Evolutionary conservation across 2,888 invertebrate genomes (phyloP).

Genomic region (Malthinus seriepunctatus): DNA sequence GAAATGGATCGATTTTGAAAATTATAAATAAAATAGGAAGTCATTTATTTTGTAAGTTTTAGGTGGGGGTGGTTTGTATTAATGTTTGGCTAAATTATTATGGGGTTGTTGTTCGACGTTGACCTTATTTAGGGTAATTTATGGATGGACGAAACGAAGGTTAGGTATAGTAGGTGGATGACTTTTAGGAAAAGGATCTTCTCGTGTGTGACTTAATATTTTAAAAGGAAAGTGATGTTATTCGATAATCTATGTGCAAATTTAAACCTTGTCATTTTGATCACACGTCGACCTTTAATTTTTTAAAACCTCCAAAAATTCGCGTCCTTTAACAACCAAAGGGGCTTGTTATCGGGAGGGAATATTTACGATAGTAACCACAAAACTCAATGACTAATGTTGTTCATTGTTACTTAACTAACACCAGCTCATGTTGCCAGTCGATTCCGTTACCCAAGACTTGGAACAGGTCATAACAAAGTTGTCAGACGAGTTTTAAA

Average conservation of each 20-base stretch:
- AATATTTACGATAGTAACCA: slow-evolving; percentile 4
- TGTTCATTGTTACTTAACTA: slow-evolving; percentile 29
- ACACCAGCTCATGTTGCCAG: slow-evolving; percentile 29
- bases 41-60: not conserved
- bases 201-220: too few species aligned
- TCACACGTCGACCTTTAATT: too few species aligned
- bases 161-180: too few species aligned
- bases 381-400: slow-evolving; percentile 33
- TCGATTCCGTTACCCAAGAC: slow-evolving; percentile 37
- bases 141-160: too few species aligned
- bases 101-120: slow-evolving; percentile 10
- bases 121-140: slow-evolving; percentile 4
- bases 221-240: too few species aligned
- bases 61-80: not conserved
- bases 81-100: not conserved
- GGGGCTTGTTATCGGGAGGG: too few species aligned
- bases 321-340: too few species aligned
- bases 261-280: too few species aligned
- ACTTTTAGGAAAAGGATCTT: too few species aligned
- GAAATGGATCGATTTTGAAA: slow-evolving; percentile 1
- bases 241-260: too few species aligned
- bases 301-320: too few species aligned
- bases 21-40: not conserved
- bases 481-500: slow-evolving; percentile 42
- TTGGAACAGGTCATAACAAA: slow-evolving; percentile 38